Evolutionary conservation across 92 coral and sea anemone genomes (phyloP).

Genomic region (Palythoa grandiflora): DNA sequence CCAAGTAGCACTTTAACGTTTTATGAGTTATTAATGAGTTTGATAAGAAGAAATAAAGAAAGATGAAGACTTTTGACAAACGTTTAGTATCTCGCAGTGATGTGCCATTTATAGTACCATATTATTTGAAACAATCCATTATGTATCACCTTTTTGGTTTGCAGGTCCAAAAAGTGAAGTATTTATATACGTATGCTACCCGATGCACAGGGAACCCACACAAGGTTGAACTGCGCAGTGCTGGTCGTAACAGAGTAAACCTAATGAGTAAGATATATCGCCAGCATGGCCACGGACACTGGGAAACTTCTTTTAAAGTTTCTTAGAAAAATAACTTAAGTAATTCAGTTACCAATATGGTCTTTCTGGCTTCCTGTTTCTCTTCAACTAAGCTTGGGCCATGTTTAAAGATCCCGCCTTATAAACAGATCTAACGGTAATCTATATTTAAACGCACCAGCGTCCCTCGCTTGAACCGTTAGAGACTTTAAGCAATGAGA

Average conservation of each 20-base stretch:
- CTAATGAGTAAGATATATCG: background rate
- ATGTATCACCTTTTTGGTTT: background rate
- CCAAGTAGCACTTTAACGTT: no score
- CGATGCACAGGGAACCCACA: background rate
- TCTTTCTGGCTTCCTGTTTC: background rate
- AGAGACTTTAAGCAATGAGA: no score
- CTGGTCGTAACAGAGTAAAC: constrained; percentile 3
- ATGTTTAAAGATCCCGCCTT: no score
- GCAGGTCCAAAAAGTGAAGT: constrained; percentile 12
- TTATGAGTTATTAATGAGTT: no score
- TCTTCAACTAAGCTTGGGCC: background rate
- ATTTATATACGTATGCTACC: background rate
- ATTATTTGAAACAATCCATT: background rate
- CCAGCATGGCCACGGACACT: background rate
- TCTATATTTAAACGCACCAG: no score
- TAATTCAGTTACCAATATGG: background rate
- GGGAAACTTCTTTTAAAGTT: background rate
- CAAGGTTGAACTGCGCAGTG: background rate
- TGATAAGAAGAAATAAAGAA: background rate
- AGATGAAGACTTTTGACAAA: background rate
- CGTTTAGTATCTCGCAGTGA: background rate
- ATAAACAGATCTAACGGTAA: no score
- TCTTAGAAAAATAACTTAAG: background rate
- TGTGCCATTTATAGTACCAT: background rate
- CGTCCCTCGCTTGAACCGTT: no score